These are phyloP conservation scores for Euplexia lucipara DNA, from an alignment of 2,888 invertebrate species.

Conservation along the genomic window DNA sequence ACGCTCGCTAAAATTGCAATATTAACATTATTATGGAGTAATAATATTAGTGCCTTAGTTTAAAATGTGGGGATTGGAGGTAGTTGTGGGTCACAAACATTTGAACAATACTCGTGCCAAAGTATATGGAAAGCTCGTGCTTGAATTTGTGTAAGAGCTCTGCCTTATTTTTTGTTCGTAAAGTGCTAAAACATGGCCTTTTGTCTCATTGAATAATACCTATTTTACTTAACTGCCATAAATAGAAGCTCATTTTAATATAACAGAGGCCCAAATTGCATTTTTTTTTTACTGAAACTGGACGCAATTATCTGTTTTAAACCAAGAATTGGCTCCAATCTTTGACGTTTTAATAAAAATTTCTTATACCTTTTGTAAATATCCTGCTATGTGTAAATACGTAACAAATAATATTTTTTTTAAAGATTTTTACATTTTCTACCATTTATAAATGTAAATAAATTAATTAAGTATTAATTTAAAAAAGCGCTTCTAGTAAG, in stretches of 20 bases:
- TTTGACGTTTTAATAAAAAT: conserved; percentile 26
- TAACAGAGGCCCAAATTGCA: too few relatives aligned
- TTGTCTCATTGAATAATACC: neutral
- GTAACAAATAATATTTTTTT: conserved; percentile 46
- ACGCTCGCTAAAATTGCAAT: conserved; percentile 70
- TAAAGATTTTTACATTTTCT: conserved; percentile 62
- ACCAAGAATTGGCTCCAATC: too few relatives aligned
- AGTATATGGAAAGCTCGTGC: neutral
- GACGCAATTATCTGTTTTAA: too few relatives aligned
- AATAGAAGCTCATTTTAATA: too few relatives aligned
- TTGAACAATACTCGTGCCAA: neutral
- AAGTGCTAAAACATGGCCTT: neutral
- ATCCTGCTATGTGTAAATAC: conserved; percentile 67
- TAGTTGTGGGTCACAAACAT: conserved; percentile 3
- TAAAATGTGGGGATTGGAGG: conserved; percentile 20
- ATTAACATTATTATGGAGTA: conserved; percentile 60
- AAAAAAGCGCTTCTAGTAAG: conserved; percentile 68
- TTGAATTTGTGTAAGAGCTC: neutral
- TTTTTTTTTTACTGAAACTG: too few relatives aligned
- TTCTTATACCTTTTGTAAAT: conserved; percentile 73
- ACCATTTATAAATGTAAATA: conserved; percentile 76
- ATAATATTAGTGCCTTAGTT: conserved; percentile 76
- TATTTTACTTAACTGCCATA: neutral
- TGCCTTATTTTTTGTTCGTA: neutral
- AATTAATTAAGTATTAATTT: conserved; percentile 71